Conservation (phyloP, 1,140 invertebrate genomes). For the Phortica variegata region DNA sequence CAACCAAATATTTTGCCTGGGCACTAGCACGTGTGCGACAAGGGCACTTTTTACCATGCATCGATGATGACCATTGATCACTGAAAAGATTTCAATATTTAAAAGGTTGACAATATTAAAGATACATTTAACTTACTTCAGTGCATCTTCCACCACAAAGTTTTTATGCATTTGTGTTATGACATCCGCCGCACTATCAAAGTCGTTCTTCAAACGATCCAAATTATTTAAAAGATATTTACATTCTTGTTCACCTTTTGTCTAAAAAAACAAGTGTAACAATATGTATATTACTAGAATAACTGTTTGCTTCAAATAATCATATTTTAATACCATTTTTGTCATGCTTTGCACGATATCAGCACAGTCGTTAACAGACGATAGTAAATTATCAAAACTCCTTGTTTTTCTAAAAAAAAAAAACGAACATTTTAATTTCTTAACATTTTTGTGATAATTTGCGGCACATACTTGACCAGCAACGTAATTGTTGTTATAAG, state of each 20-base stretch:
- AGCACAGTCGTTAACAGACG: slow-evolving; percentile 44
- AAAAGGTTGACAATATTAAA: background rate
- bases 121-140: slow-evolving; percentile 30
- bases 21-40: slow-evolving; percentile 67
- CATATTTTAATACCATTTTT: slow-evolving; percentile 20
- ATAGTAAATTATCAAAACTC: slow-evolving; percentile 44
- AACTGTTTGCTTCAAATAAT: background rate
- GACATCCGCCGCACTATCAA: slow-evolving; percentile 47
- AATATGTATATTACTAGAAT: background rate
- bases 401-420: slow-evolving; percentile 42
- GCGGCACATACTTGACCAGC: slow-evolving; percentile 33
- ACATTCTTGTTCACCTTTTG: slow-evolving; percentile 39
- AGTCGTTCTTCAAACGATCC: slow-evolving; percentile 39
- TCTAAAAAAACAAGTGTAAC: slow-evolving; percentile 22
- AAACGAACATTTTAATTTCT: too few species aligned
- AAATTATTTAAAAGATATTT: slow-evolving; percentile 29
- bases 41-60: slow-evolving; percentile 68
- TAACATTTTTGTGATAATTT: background rate
- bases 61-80: slow-evolving; percentile 74
- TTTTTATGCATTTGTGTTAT: slow-evolving; percentile 50
- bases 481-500: slow-evolving; percentile 59
- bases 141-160: slow-evolving; percentile 45
- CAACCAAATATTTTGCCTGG: slow-evolving; percentile 73
- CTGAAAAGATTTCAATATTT: slow-evolving; percentile 17
- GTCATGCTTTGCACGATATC: slow-evolving; percentile 44